phyloP scores from a whole-genome alignment of 2,113 vertebrate species.

The Charina bottae region DNA sequence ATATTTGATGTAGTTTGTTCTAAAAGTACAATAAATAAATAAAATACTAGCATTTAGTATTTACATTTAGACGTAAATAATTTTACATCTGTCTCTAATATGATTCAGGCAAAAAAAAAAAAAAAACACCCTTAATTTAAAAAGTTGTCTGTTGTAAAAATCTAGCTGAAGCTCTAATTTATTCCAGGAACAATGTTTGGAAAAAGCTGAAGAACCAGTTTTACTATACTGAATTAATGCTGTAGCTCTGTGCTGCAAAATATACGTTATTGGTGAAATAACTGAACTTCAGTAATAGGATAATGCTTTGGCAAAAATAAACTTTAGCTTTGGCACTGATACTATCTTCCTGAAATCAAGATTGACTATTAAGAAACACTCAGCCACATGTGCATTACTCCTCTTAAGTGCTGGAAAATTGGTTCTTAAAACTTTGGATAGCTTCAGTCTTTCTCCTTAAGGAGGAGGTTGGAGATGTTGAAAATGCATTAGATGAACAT shows the following conservation, averaged over 20 bases:
- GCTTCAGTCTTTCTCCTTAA: not conserved
- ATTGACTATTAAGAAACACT: constrained; percentile 1
- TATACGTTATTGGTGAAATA: constrained; percentile 8
- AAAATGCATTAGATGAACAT: not conserved
- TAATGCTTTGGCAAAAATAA: constrained; percentile 2
- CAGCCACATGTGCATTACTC: not conserved
- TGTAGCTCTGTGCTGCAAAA: not conserved
- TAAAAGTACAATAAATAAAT: not conserved
- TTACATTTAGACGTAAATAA: not conserved
- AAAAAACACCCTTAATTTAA: too few relatives aligned
- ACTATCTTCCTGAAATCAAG: constrained; percentile 7
- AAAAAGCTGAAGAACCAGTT: not conserved
- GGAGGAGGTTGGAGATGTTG: not conserved
- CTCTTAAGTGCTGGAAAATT: not conserved
- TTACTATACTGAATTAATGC: not conserved
- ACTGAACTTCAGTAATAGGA: not conserved
- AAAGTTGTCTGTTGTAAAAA: not conserved
- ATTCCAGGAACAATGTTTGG: not conserved
- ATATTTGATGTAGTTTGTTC: not conserved
- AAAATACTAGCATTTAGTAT: not conserved
- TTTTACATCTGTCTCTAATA: constrained; percentile 1
- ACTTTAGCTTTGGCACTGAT: constrained; percentile 1
- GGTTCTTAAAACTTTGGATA: not conserved
- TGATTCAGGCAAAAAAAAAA: not conserved
- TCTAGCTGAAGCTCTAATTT: not conserved